phyloP scores from a whole-genome alignment of 2,113 vertebrate species.

The Trachemys scripta region DNA sequence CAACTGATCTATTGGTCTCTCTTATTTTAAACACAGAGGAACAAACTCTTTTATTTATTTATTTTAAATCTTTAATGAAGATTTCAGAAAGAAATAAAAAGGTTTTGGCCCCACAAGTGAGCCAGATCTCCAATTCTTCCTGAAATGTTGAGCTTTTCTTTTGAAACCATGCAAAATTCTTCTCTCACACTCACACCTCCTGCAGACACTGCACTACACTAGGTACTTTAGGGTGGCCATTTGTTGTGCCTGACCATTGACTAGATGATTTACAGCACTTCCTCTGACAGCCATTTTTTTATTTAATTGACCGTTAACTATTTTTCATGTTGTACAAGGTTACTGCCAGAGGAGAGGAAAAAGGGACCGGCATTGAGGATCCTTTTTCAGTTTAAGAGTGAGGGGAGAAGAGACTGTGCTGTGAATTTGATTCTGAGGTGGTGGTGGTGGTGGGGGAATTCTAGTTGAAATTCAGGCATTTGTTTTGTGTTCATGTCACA shows the following conservation, averaged over 20 bases:
- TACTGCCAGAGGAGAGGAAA: background rate
- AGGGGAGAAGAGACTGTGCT: background rate
- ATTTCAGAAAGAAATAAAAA: background rate
- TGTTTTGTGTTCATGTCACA: constrained; percentile 66
- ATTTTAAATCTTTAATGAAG: rapidly evolving
- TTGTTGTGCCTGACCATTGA: background rate
- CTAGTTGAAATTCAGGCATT: constrained; percentile 34
- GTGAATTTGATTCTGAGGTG: background rate
- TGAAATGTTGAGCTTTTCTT: background rate
- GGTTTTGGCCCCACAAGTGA: background rate
- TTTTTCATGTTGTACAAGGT: background rate
- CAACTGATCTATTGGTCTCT: background rate
- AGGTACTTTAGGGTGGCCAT: background rate
- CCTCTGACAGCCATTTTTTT: background rate
- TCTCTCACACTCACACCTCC: background rate
- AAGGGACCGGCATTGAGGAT: background rate
- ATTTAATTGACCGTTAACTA: background rate
- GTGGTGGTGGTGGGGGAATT: background rate
- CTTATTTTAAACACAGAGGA: background rate
- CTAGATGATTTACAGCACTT: background rate
- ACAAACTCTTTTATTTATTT: background rate
- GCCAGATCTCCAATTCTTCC: background rate
- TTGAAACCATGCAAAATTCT: background rate
- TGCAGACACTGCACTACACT: background rate
- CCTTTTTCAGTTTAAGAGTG: background rate